A percentile compares a stretch with the other conserved stretches of the same genome.
Conservation (phyloP, 2,113 vertebrate genomes). For the Budorcas taxicolor region DNA sequence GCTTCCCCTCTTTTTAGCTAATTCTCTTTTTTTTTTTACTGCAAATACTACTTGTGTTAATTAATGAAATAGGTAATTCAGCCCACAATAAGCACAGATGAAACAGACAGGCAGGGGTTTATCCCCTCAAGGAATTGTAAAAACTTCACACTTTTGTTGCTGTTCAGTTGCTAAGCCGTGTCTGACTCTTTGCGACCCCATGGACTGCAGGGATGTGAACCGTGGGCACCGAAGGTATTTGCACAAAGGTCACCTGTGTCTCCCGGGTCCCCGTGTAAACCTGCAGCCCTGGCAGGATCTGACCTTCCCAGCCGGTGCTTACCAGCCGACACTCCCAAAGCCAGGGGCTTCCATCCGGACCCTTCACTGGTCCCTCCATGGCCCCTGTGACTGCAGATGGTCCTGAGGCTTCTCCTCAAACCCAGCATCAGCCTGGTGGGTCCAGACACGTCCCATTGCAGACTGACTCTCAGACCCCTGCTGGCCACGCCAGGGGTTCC, state of each 20-base stretch:
- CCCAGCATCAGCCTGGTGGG: background rate
- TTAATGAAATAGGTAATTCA: background rate
- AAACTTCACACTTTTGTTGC: background rate
- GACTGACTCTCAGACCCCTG: background rate
- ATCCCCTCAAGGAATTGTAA: background rate
- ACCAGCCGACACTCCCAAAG: rapidly evolving
- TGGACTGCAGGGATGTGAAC: background rate
- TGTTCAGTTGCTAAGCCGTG: background rate
- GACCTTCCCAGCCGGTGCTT: background rate
- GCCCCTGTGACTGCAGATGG: background rate
- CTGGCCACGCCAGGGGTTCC: rapidly evolving
- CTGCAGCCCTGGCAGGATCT: background rate
- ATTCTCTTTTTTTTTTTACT: background rate
- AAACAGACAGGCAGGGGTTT: background rate
- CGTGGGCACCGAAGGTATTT: background rate
- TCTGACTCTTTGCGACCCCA: background rate
- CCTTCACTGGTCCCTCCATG: rapidly evolving
- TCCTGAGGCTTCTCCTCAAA: background rate
- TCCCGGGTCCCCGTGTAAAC: rapidly evolving
- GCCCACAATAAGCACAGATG: background rate
- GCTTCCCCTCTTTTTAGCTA: background rate
- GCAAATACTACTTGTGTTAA: background rate
- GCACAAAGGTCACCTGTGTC: background rate
- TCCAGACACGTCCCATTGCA: background rate
- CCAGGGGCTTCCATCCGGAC: background rate